Evolutionary conservation across 2,797 vertebrate genomes (phyloP).

Genomic region (Silurus lanzhouensis): DNA sequence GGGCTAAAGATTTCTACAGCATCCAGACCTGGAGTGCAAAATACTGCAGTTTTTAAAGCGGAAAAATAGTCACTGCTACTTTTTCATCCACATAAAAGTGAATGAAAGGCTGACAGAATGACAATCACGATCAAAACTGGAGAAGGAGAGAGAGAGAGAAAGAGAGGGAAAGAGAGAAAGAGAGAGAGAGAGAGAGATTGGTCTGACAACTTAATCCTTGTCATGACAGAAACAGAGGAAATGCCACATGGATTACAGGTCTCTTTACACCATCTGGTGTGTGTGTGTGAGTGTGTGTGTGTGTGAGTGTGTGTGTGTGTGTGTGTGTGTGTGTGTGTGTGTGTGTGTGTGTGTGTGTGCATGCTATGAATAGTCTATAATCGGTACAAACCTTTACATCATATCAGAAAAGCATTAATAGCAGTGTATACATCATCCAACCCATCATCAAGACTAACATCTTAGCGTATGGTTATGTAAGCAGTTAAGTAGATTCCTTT

Average conservation of each 20-base stretch:
- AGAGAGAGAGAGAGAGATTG: conserved; percentile 52
- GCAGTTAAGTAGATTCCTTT: neutral
- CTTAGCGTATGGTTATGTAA: neutral
- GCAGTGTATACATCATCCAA: neutral
- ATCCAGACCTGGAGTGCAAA: neutral
- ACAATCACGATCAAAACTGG: conserved; percentile 55
- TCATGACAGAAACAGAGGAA: conserved; percentile 45
- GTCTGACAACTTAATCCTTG: conserved; percentile 55
- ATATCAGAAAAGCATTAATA: neutral
- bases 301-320: conserved; percentile 35
- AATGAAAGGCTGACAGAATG: conserved; percentile 46
- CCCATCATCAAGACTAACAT: neutral
- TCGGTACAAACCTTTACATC: conserved; percentile 3
- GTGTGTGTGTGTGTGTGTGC: conserved; percentile 30
- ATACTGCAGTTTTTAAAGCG: neutral
- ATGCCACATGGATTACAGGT: conserved; percentile 60
- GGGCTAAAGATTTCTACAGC: neutral
- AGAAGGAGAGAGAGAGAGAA: conserved; percentile 56
- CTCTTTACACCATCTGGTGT: conserved; percentile 53
- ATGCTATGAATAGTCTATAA: neutral
- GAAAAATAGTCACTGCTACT: neutral
- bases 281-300: conserved; percentile 43
- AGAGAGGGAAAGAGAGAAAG: conserved; percentile 45
- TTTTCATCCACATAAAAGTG: conserved; percentile 24
- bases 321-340: conserved; percentile 38